Conservation (phyloP, 1,140 invertebrate genomes). For the Bombyx mandarina region DNA sequence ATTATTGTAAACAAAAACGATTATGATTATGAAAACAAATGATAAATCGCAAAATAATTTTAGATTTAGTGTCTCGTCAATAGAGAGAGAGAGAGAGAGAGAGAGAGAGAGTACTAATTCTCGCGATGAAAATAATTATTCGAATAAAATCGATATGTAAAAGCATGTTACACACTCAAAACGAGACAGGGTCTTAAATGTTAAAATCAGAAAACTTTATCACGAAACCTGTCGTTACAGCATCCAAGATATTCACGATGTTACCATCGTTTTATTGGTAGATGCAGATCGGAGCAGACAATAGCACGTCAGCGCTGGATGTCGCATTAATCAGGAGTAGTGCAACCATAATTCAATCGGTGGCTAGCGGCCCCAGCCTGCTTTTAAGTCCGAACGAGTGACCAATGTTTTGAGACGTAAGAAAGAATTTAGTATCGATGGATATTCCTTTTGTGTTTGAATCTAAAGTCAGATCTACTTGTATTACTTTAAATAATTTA, state of each 20-base stretch:
- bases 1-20: background rate
- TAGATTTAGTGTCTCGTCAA: no score
- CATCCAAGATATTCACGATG: conserved; percentile 22
- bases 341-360: conserved; percentile 66
- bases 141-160: background rate
- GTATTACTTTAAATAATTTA: no score
- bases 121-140: no score
- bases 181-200: conserved; percentile 10
- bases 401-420: conserved; percentile 17
- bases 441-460: no score
- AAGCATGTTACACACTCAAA: background rate
- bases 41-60: no score
- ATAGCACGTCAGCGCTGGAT: conserved; percentile 58
- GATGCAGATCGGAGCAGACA: conserved; percentile 61
- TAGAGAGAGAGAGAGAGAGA: no score
- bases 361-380: conserved; percentile 25
- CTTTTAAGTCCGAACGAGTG: conserved; percentile 37
- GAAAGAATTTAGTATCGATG: no score
- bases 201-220: conserved; percentile 32
- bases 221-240: no score
- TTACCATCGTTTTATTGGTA: conserved; percentile 26
- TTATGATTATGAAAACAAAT: background rate
- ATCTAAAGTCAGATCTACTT: conserved; percentile 11
- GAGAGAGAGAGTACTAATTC: no score
- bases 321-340: conserved; percentile 65